Percentiles rank a stretch among this genome's conserved stretches.
Evolutionary conservation across 2,888 invertebrate genomes (phyloP).

Genomic region (Netelia virgata): DNA sequence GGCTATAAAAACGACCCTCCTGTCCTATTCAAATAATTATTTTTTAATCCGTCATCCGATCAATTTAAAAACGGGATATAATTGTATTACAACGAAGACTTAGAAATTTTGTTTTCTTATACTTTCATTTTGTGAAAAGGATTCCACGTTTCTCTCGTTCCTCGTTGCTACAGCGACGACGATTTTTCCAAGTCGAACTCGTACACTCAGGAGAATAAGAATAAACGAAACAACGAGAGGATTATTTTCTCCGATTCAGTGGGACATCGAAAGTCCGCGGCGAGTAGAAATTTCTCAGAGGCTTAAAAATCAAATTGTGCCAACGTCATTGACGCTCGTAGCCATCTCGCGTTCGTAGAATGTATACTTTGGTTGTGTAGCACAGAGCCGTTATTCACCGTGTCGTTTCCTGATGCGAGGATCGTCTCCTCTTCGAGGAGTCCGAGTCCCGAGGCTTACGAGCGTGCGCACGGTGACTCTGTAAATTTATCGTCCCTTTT

Average conservation of each 20-base stretch:
- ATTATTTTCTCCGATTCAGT: slow-evolving; percentile 45
- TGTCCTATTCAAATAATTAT: no score
- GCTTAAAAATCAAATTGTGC: slow-evolving; percentile 33
- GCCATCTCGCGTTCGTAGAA: slow-evolving; percentile 24
- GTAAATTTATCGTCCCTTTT: slow-evolving; percentile 58
- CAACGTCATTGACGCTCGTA: slow-evolving; percentile 18
- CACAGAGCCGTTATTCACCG: slow-evolving; percentile 61
- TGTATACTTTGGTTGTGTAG: slow-evolving; percentile 31
- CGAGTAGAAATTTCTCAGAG: slow-evolving; percentile 33
- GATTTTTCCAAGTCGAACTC: no score
- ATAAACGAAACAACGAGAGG: not conserved
- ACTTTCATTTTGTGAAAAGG: no score
- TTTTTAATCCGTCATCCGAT: no score
- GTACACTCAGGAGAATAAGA: not conserved
- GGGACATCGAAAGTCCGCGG: slow-evolving; percentile 22
- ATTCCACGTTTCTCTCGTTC: no score
- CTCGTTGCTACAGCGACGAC: no score
- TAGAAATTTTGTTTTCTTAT: no score
- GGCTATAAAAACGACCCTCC: no score
- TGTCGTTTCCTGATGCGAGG: slow-evolving; percentile 62
- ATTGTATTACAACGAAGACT: no score
- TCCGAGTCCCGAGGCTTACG: slow-evolving; percentile 10
- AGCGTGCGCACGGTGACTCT: slow-evolving; percentile 52
- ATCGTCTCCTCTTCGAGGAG: slow-evolving; percentile 44
- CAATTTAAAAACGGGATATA: no score